Percentiles rank a stretch among this genome's conserved stretches.
phyloP scores from a whole-genome alignment of 2,113 vertebrate species.

The Panurus biarmicus region DNA sequence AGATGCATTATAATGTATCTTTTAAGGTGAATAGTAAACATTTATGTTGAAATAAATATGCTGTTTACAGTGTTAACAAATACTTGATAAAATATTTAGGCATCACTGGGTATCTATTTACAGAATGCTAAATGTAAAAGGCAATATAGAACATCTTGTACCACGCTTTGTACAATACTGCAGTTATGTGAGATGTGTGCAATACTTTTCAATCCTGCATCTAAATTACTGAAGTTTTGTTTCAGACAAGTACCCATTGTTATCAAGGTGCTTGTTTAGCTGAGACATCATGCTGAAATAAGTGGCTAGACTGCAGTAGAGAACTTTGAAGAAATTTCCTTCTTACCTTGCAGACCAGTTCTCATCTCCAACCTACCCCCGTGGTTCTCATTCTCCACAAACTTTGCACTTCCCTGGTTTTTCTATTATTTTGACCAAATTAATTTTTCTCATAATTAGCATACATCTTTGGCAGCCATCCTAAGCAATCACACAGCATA shows the following conservation, averaged over 20 bases:
- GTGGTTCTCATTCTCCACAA: not conserved
- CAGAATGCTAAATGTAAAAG: not conserved
- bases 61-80: not conserved
- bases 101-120: not conserved
- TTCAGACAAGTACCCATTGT: not conserved
- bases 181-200: not conserved
- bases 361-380: rapidly evolving
- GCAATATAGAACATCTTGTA: not conserved
- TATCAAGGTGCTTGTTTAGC: not conserved
- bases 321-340: not conserved
- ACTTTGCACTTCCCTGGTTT: not conserved
- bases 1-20: not conserved
- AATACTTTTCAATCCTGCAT: not conserved
- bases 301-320: not conserved
- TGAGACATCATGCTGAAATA: not conserved
- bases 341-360: not conserved
- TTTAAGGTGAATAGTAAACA: not conserved
- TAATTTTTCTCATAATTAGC: not conserved
- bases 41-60: not conserved
- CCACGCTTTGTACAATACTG: not conserved
- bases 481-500: rapidly evolving
- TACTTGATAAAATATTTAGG: not conserved
- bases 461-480: not conserved
- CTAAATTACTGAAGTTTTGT: not conserved
- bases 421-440: not conserved